Evolutionary conservation across 2,113 vertebrate genomes (phyloP).

Genomic region (Sialia sialis): DNA sequence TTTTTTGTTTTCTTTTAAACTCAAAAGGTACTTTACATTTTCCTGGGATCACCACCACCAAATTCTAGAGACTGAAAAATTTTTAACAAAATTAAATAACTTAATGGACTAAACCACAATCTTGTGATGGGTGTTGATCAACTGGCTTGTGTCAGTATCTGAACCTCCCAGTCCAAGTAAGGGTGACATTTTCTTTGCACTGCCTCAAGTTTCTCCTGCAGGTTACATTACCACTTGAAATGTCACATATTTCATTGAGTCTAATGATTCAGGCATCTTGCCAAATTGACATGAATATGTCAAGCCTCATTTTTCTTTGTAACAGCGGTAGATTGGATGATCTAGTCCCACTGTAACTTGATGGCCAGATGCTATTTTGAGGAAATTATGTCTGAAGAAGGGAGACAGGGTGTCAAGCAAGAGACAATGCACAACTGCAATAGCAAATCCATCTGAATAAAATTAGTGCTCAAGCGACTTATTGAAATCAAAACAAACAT

Average conservation of each 20-base stretch:
- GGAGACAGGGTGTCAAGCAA: not conserved
- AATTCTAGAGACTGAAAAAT: rapidly evolving
- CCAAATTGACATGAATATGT: conserved; percentile 49
- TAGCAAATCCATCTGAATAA: not conserved
- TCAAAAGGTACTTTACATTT: not conserved
- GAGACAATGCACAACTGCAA: not conserved
- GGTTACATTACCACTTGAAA: conserved; percentile 11
- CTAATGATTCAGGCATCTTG: conserved; percentile 21
- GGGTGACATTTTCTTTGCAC: not conserved
- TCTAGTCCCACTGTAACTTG: not conserved
- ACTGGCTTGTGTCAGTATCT: not conserved
- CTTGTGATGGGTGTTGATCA: not conserved
- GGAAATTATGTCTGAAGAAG: conserved; percentile 6
- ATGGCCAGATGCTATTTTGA: conserved; percentile 17
- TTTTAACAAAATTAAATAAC: not conserved
- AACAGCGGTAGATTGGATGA: conserved; percentile 34
- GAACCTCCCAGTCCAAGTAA: not conserved
- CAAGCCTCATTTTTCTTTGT: conserved; percentile 49
- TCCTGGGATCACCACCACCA: not conserved
- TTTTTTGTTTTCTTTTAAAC: not conserved
- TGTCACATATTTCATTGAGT: conserved; percentile 26
- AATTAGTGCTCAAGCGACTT: not conserved
- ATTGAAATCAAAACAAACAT: not conserved
- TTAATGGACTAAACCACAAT: not conserved
- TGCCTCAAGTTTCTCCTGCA: not conserved